Base-by-base conservation (phyloP, 2,797 vertebrate species). In the Thunnus albacares region DNA sequence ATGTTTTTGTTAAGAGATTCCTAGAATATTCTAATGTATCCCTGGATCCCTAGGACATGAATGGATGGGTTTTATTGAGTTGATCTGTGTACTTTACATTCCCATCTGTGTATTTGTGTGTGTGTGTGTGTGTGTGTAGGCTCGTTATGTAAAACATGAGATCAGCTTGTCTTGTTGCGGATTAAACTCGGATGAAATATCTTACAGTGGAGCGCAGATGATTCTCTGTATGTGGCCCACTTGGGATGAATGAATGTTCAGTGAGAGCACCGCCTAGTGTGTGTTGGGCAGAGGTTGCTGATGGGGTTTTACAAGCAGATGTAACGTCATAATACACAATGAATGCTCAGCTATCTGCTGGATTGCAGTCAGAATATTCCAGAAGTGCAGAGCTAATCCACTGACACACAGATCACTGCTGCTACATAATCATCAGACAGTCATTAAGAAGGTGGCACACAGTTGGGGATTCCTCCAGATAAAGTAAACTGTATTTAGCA, bases 301-400 rank as follows among this genome's bases (percentile, higher is more conserved):
- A 59, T 45, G 38, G 35, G 68, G 62, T 73, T 80, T 53, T 73
- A 2, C 24, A 2, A 87, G 73, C 93, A 94, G 88, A 93, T 93
- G 92, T 78, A 83, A 61, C 0, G 2, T 57, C 51, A 75, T 88
- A 85, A 90, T 74, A 82, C 84, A 71, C 53, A 63, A 49, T 1
- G 70, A 87, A 87, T 88, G 84, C 85, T 91, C 91, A 86, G 80
- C 64, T 88, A 79, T 89, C 45, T 64, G 73, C 55, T 87, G 75
- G 81, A 82, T 71, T 79, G 80, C 55, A 24, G 77, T 67, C 53
- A 72, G 67, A 87, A 80, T 74, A 79, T 87, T 87, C 56, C 58
- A 56, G 70, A 68, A 68, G 30, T 72, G 73, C 67, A 68, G 70
- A 77, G 47, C 53, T 89, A 79, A 91, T 90, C 85, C 78, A 68